Evolutionary conservation across 2,113 vertebrate species (phyloP).

Genomic region (Atractosteus spatula): DNA sequence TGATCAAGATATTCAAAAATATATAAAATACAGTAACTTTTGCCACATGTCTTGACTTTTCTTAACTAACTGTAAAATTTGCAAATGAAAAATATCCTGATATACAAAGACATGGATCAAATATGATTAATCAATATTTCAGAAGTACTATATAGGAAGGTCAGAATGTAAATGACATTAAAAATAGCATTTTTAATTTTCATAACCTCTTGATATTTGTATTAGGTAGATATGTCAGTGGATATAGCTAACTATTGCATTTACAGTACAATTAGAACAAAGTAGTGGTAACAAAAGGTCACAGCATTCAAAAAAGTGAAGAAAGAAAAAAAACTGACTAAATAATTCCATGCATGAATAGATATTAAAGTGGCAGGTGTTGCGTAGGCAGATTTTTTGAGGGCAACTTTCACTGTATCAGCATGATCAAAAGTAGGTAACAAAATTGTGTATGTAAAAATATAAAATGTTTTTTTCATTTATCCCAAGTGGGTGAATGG

Average conservation of each 20-base stretch:
- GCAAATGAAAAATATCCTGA: too few relatives aligned
- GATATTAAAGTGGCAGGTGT: slow-evolving; percentile 39
- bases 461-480: not conserved
- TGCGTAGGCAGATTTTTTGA: slow-evolving; percentile 46
- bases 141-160: too few relatives aligned
- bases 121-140: too few relatives aligned
- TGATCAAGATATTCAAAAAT: too few relatives aligned
- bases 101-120: too few relatives aligned
- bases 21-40: too few relatives aligned
- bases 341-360: slow-evolving; percentile 16
- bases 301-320: slow-evolving; percentile 26
- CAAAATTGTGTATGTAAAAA: not conserved
- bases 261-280: slow-evolving; percentile 1
- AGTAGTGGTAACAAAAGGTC: slow-evolving; percentile 19
- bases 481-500: not conserved
- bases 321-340: not conserved
- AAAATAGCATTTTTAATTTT: too few relatives aligned
- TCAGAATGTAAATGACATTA: too few relatives aligned
- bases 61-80: too few relatives aligned
- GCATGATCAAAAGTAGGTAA: slow-evolving; percentile 12
- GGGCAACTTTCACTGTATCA: slow-evolving; percentile 29
- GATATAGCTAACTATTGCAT: not conserved
- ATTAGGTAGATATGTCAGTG: too few relatives aligned
- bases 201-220: too few relatives aligned
- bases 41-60: too few relatives aligned